phyloP scores from a whole-genome alignment of 2,888 invertebrate genomes.

The Mesorhabditis spiculigera region DNA sequence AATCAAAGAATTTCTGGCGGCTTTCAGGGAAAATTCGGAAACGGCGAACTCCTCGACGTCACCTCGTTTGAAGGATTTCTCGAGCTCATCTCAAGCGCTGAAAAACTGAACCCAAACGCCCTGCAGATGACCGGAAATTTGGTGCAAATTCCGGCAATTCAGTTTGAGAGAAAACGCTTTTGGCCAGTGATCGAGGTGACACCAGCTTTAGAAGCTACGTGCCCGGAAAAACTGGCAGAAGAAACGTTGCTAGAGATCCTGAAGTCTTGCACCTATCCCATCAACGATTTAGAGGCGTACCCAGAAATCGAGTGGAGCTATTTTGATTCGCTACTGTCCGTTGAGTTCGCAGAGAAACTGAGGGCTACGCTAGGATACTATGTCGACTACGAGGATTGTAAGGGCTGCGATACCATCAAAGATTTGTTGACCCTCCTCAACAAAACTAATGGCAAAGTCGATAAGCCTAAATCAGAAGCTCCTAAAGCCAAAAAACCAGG shows the following conservation, averaged over 20 bases:
- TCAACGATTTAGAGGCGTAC: not conserved
- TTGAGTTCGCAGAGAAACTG: not conserved
- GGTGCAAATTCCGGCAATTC: not conserved
- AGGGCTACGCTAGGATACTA: not conserved
- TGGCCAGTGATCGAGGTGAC: not conserved
- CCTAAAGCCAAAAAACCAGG: no score
- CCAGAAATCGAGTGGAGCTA: not conserved
- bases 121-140: not conserved
- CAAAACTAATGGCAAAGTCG: not conserved
- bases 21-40: not conserved
- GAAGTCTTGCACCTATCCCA: not conserved
- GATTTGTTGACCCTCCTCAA: not conserved
- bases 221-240: not conserved
- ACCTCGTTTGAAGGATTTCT: not conserved
- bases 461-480: not conserved
- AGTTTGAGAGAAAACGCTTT: not conserved
- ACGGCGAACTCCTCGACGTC: not conserved
- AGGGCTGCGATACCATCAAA: not conserved
- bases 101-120: not conserved
- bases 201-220: not conserved
- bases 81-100: not conserved
- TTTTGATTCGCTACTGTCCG: not conserved
- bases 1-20: not conserved
- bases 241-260: not conserved
- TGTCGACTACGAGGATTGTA: slow-evolving; percentile 4